Percentiles rank a stretch among this genome's conserved stretches.
Evolutionary conservation across 2,797 vertebrate genomes (phyloP).

Genomic region (Erpetoichthys calabaricus): DNA sequence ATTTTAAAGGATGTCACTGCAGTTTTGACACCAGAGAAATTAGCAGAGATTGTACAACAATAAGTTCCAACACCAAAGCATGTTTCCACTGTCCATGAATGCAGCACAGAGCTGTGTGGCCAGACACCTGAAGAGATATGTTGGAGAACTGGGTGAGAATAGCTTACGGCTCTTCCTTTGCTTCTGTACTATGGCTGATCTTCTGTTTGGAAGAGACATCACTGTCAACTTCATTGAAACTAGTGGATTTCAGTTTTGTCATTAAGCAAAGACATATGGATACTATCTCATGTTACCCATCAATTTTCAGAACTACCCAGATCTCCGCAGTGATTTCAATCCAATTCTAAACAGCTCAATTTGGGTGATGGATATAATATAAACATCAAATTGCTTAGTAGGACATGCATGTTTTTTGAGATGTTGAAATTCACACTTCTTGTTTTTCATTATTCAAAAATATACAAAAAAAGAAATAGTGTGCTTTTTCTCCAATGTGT

Average conservation of each 20-base stretch:
- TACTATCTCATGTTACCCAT: not conserved
- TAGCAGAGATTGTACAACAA: constrained; percentile 6
- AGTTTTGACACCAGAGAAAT: constrained; percentile 4
- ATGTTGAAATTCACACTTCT: too few species aligned
- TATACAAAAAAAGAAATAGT: too few species aligned
- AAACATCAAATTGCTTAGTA: too few species aligned
- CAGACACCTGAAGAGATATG: constrained; percentile 14
- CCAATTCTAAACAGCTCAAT: not conserved
- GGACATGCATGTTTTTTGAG: too few species aligned
- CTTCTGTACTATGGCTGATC: constrained; percentile 16
- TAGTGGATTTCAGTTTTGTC: not conserved
- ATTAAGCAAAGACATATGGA: constrained; percentile 1
- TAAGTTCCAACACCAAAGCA: constrained; percentile 13
- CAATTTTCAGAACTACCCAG: not conserved
- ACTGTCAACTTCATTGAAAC: not conserved
- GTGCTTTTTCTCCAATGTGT: too few species aligned
- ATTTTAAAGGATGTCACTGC: constrained; percentile 10
- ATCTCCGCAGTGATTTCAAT: not conserved
- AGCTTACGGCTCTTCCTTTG: constrained; percentile 13
- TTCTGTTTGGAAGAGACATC: not conserved
- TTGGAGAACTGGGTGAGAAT: constrained; percentile 9
- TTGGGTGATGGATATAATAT: constrained; percentile 2
- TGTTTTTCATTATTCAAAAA: too few species aligned
- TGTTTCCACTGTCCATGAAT: constrained; percentile 14
- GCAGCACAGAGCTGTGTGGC: constrained; percentile 6